phyloP scores from a whole-genome alignment of 2,113 vertebrate species.

The Chrysemys picta region DNA sequence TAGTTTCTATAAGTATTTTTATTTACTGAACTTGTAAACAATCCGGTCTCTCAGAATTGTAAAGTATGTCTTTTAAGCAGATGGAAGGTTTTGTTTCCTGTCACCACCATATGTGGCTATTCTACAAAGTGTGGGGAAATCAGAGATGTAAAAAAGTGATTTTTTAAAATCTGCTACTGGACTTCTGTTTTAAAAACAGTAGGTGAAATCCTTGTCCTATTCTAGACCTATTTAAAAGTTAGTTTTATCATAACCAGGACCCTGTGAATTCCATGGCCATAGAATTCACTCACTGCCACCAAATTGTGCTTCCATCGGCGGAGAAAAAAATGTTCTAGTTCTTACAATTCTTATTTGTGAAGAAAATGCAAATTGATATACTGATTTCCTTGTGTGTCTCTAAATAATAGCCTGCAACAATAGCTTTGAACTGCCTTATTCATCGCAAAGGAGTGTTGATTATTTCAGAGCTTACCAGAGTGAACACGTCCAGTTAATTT shows the following conservation, averaged over 20 bases:
- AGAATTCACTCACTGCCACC: neutral
- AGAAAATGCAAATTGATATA: neutral
- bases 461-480: neutral
- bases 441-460: neutral
- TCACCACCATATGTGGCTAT: neutral
- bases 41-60: neutral
- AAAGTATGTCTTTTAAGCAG: neutral
- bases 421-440: neutral
- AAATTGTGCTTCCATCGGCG: neutral
- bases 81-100: neutral
- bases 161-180: neutral
- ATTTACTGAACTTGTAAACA: neutral
- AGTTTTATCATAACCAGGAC: neutral
- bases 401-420: neutral
- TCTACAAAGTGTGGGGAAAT: neutral
- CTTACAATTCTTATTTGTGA: neutral
- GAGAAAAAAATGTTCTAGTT: neutral
- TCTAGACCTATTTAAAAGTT: neutral
- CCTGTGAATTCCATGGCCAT: neutral
- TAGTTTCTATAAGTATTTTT: neutral
- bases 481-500: neutral
- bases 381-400: neutral
- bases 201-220: neutral
- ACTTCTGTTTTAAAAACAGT: neutral
- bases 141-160: neutral